A percentile compares a stretch with the other conserved stretches of the same genome.
Evolutionary conservation across 2,888 invertebrate genomes (phyloP).

Genomic region (Zaprionus bogoriensis): DNA sequence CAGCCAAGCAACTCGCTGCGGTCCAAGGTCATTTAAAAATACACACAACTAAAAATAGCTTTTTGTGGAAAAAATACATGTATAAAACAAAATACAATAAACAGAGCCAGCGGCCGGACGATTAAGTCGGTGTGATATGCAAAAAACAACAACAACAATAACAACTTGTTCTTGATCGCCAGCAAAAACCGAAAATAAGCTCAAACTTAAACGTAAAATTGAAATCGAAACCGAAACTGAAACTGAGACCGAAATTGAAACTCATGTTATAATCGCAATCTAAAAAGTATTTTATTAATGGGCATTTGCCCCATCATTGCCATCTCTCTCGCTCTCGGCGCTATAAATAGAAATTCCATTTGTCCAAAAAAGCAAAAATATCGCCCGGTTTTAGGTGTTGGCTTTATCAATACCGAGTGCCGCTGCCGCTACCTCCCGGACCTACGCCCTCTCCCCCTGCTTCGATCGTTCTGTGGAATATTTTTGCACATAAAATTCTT

Average conservation of each 20-base stretch:
- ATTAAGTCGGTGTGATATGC: conserved; percentile 61
- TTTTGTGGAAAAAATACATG: conserved; percentile 23
- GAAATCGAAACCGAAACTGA: conserved; percentile 3
- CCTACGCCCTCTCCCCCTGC: neutral
- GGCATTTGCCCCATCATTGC: neutral
- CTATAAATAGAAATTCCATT: conserved; percentile 34
- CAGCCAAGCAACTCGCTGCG: conserved; percentile 15
- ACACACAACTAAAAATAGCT: conserved; percentile 75
- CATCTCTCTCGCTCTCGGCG: neutral
- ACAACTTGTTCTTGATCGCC: conserved; percentile 40
- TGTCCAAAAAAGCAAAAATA: neutral
- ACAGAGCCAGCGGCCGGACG: conserved; percentile 23
- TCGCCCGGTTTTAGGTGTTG: conserved; percentile 5
- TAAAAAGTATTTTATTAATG: neutral
- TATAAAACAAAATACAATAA: conserved; percentile 7
- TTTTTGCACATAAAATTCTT: conserved; percentile 12
- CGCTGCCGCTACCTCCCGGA: neutral
- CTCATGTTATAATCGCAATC: conserved; percentile 13
- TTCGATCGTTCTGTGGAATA: neutral
- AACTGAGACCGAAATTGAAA: conserved; percentile 8
- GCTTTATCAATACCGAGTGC: conserved; percentile 23
- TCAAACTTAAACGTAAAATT: neutral
- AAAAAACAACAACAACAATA: conserved; percentile 32
- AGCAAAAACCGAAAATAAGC: neutral
- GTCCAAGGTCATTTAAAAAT: conserved; percentile 79